A percentile compares a stretch with the other conserved stretches of the same genome.
These are phyloP conservation scores for Silurus asotus DNA, from an alignment of 2,113 vertebrate genomes.

Conservation along the genomic window DNA sequence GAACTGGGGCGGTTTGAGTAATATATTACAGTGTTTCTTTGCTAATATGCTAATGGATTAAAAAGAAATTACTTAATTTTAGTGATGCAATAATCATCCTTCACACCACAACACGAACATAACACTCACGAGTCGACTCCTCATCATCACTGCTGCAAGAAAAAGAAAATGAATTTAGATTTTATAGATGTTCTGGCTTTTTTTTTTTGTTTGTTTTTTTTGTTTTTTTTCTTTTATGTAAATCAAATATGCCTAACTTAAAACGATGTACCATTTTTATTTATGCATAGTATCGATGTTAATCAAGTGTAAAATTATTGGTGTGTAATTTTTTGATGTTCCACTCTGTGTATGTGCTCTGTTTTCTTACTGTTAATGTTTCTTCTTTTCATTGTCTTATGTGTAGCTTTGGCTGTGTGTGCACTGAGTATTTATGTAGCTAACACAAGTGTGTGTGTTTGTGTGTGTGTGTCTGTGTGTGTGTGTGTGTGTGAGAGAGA, in stretches of 20 bases:
- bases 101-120: slow-evolving; percentile 8
- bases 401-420: slow-evolving; percentile 42
- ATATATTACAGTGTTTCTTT: slow-evolving; percentile 47
- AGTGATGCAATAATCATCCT: slow-evolving; percentile 47
- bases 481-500: slow-evolving; percentile 7
- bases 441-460: slow-evolving; percentile 25
- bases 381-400: not conserved
- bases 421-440: slow-evolving; percentile 22
- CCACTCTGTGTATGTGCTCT: slow-evolving; percentile 41
- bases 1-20: not conserved
- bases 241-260: slow-evolving; percentile 62
- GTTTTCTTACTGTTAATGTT: not conserved
- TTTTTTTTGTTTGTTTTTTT: not conserved
- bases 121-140: not conserved
- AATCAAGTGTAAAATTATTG: slow-evolving; percentile 60
- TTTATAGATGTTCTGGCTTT: slow-evolving; percentile 30
- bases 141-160: slow-evolving; percentile 30
- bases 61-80: slow-evolving; percentile 4
- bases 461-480: not conserved
- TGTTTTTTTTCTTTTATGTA: slow-evolving; percentile 50
- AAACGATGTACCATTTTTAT: slow-evolving; percentile 62
- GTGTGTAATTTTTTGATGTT: slow-evolving; percentile 61
- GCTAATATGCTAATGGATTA: slow-evolving; percentile 30
- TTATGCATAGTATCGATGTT: slow-evolving; percentile 62
- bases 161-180: slow-evolving; percentile 48